phyloP scores from a whole-genome alignment of 2,113 vertebrate genomes.

The Pristiophorus japonicus region DNA sequence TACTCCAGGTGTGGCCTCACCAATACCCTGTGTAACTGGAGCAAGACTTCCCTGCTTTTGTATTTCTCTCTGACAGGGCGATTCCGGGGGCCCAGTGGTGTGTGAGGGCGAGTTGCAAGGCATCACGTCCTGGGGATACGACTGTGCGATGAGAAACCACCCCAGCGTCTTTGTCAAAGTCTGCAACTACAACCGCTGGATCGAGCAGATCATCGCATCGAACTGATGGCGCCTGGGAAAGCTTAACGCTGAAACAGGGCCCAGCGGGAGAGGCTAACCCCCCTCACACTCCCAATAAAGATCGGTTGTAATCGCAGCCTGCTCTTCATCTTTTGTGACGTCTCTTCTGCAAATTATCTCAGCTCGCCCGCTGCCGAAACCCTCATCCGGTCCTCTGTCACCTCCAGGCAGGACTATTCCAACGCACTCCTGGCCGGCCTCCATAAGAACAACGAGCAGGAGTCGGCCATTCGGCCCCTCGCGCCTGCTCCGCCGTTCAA shows the following conservation, averaged over 20 bases:
- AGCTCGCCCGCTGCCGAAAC: not conserved
- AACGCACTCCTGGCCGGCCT: too few relatives aligned
- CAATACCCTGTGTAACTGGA: too few relatives aligned
- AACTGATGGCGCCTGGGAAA: slow-evolving; percentile 49
- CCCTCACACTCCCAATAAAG: not conserved
- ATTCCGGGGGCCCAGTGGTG: slow-evolving; percentile 74
- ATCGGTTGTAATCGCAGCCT: too few relatives aligned
- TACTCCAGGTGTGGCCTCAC: too few relatives aligned
- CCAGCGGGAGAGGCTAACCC: fast-evolving
- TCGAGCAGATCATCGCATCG: slow-evolving; percentile 53
- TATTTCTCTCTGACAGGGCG: slow-evolving; percentile 58
- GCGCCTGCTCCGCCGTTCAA: too few relatives aligned
- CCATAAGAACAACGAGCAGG: too few relatives aligned
- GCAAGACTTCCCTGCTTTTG: too few relatives aligned
- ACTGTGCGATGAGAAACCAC: slow-evolving; percentile 63
- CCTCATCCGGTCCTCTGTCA: not conserved
- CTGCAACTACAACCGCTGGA: slow-evolving; percentile 68
- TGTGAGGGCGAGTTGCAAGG: slow-evolving; percentile 68
- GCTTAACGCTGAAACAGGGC: not conserved
- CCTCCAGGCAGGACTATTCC: not conserved
- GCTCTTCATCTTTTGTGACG: not conserved
- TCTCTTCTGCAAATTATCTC: not conserved
- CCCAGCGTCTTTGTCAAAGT: slow-evolving; percentile 76
- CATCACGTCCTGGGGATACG: slow-evolving; percentile 76
- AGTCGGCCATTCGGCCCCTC: too few relatives aligned